These are phyloP conservation scores for Dasypus novemcinctus DNA, from an alignment of 2,113 vertebrate genomes.

Conservation along the genomic window DNA sequence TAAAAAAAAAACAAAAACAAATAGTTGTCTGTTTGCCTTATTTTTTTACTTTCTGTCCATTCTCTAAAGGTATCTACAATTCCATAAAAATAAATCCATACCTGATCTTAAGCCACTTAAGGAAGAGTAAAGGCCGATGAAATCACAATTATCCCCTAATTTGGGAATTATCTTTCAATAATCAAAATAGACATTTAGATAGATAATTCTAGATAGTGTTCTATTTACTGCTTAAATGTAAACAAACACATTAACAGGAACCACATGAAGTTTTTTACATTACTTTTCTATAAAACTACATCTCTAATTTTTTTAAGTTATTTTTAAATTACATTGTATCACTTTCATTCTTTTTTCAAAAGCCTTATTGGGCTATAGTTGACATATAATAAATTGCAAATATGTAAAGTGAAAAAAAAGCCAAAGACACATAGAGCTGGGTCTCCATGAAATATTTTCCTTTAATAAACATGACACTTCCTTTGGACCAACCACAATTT, in stretches of 20 bases:
- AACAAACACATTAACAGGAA: background rate
- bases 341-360: too few species aligned
- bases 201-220: background rate
- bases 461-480: background rate
- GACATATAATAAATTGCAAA: too few species aligned
- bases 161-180: background rate
- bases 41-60: background rate
- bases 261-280: background rate
- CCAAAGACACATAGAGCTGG: background rate
- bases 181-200: background rate
- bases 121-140: background rate
- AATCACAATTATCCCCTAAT: background rate
- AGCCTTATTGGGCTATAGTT: too few species aligned
- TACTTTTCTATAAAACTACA: too few species aligned
- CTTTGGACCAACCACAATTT: background rate
- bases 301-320: too few species aligned
- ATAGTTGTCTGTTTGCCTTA: background rate
- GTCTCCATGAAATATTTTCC: background rate
- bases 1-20: too few species aligned
- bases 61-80: background rate
- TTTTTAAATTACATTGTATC: too few species aligned
- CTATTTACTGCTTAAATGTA: constrained; percentile 3
- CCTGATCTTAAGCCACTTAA: background rate
- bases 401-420: background rate
- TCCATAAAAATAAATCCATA: background rate